These are phyloP conservation scores for Dyspetes luteomarginatus DNA, from an alignment of 2,888 invertebrate species.

Conservation along the genomic window DNA sequence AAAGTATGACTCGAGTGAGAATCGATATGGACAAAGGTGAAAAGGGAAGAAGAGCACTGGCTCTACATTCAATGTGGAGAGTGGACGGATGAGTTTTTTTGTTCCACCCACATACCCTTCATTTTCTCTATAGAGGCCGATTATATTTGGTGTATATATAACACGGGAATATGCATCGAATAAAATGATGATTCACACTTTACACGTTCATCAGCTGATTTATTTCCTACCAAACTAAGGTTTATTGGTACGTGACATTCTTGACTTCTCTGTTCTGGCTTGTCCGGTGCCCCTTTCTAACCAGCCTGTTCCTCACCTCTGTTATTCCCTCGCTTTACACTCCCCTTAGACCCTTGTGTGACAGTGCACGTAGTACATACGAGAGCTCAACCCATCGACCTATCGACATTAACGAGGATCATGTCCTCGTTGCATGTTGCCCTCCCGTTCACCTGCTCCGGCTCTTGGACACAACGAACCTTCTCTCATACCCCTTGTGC, in stretches of 20 bases:
- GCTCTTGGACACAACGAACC: constrained; percentile 30
- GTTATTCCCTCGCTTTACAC: background rate
- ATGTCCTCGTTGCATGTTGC: constrained; percentile 55
- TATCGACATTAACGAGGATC: constrained; percentile 64
- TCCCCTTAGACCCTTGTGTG: constrained; percentile 2
- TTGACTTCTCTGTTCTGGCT: constrained; percentile 19
- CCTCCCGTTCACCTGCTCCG: constrained; percentile 53
- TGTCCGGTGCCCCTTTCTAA: background rate
- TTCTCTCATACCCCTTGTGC: background rate
- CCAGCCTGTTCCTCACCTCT: constrained; percentile 8
- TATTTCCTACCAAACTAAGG: background rate
- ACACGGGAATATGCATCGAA: background rate
- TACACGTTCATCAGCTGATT: constrained; percentile 6
- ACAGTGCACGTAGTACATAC: constrained; percentile 34
- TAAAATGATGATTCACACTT: constrained; percentile 11
- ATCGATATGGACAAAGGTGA: constrained; percentile 31
- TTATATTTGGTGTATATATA: background rate
- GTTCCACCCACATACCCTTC: constrained; percentile 2
- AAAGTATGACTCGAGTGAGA: constrained; percentile 48
- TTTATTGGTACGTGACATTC: constrained; percentile 43
- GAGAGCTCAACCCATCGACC: constrained; percentile 60
- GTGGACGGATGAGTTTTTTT: background rate
- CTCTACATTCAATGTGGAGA: constrained; percentile 3
- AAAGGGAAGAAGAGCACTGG: constrained; percentile 40
- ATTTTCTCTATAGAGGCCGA: constrained; percentile 21